phyloP scores from a whole-genome alignment of 2,888 invertebrate species.

The Andrena trimmerana region DNA sequence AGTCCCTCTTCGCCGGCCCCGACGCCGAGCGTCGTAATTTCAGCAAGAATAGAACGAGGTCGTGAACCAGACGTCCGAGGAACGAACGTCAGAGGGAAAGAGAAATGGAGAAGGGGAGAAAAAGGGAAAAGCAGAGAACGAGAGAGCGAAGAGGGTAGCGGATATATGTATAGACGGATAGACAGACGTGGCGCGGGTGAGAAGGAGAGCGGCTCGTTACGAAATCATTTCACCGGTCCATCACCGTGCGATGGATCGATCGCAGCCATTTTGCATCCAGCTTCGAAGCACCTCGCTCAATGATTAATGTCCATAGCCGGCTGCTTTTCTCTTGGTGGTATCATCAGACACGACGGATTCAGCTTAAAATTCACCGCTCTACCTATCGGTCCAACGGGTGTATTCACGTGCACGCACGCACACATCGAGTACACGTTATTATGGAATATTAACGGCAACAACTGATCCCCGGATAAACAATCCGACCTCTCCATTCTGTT shows the following conservation, averaged over 20 bases:
- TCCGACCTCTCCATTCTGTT: background rate
- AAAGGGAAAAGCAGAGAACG: slow-evolving; percentile 3
- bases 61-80: slow-evolving; percentile 77
- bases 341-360: slow-evolving; percentile 27
- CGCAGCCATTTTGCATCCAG: slow-evolving; percentile 69
- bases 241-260: slow-evolving; percentile 67
- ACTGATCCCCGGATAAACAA: background rate
- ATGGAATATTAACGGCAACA: background rate
- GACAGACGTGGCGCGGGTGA: slow-evolving; percentile 13
- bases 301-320: slow-evolving; percentile 64
- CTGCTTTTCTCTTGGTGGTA: slow-evolving; percentile 41
- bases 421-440: background rate
- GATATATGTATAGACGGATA: slow-evolving; percentile 18
- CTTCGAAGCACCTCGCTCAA: slow-evolving; percentile 58
- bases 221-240: slow-evolving; percentile 68
- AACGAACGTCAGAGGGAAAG: slow-evolving; percentile 40
- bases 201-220: slow-evolving; percentile 62
- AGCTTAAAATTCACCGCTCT: background rate
- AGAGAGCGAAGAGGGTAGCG: slow-evolving; percentile 14
- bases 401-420: slow-evolving; percentile 1
- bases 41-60: slow-evolving; percentile 78
- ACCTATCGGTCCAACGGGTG: background rate
- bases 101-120: slow-evolving; percentile 17
- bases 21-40: slow-evolving; percentile 73
- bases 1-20: slow-evolving; percentile 55